phyloP scores from a whole-genome alignment of 1,140 invertebrate genomes.

The Trinorchestia longiramus region DNA sequence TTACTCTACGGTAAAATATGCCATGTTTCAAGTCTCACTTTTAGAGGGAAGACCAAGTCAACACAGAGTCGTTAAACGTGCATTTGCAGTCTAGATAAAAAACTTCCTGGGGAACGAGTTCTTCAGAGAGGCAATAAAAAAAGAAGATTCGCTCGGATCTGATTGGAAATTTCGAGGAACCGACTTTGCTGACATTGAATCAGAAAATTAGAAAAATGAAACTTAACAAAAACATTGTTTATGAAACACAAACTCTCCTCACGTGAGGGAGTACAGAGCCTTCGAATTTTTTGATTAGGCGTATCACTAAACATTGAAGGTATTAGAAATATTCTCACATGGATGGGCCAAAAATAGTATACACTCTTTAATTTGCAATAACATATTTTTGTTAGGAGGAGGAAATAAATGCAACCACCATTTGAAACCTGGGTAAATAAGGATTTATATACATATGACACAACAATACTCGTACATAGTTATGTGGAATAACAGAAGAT shows the following conservation, averaged over 20 bases:
- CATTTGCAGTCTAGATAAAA: constrained; percentile 29
- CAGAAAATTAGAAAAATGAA: neutral
- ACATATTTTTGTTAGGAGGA: too few relatives aligned
- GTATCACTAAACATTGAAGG: neutral
- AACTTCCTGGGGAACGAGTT: neutral
- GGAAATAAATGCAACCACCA: too few relatives aligned
- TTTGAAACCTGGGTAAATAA: too few relatives aligned
- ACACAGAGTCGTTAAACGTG: neutral
- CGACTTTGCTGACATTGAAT: neutral
- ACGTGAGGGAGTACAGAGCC: neutral
- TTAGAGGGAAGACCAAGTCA: neutral
- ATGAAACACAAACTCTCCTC: neutral
- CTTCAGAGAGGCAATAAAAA: neutral
- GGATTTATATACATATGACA: too few relatives aligned
- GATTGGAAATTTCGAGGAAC: neutral
- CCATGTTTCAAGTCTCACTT: neutral
- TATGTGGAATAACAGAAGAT: too few relatives aligned
- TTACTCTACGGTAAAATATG: neutral
- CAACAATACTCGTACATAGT: too few relatives aligned
- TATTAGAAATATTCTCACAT: neutral
- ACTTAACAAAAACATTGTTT: neutral
- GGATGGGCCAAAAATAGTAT: too few relatives aligned
- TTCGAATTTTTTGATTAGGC: neutral
- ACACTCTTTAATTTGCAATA: too few relatives aligned
- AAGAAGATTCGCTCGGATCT: neutral